phyloP scores from a whole-genome alignment of 2,797 vertebrate genomes.

The Pyrocephalus nanus region DNA sequence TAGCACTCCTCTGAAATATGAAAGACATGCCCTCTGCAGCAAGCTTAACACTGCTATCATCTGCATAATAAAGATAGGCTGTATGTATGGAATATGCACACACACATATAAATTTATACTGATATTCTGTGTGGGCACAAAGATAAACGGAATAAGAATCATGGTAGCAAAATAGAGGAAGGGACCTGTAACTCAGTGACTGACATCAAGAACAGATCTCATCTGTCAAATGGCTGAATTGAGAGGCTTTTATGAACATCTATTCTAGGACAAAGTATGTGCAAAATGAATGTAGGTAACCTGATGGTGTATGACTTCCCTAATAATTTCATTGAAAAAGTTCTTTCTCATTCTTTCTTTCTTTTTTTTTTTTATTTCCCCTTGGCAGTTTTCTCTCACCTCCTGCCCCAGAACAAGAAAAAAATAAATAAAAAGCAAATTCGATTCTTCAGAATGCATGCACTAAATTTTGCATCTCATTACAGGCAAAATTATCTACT shows the following conservation, averaged over 20 bases:
- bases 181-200: not conserved
- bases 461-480: not conserved
- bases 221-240: slow-evolving; percentile 40
- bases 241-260: slow-evolving; percentile 19
- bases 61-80: slow-evolving; percentile 66
- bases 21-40: slow-evolving; percentile 31
- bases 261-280: slow-evolving; percentile 2
- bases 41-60: slow-evolving; percentile 21
- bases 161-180: not conserved
- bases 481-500: not conserved
- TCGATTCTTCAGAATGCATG: not conserved
- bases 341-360: not conserved
- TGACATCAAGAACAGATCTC: slow-evolving; percentile 50
- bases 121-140: not conserved
- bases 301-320: not conserved
- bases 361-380: not conserved
- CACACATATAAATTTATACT: slow-evolving; percentile 39
- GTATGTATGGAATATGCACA: slow-evolving; percentile 39
- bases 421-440: not conserved
- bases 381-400: not conserved
- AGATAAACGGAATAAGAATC: slow-evolving; percentile 49
- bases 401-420: not conserved
- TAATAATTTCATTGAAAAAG: not conserved
- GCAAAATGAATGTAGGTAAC: not conserved
- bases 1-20: slow-evolving; percentile 14